A percentile compares a stretch with the other conserved stretches of the same genome.
phyloP scores from a whole-genome alignment of 2,797 vertebrate genomes.

The Pangasius mekongensis region DNA sequence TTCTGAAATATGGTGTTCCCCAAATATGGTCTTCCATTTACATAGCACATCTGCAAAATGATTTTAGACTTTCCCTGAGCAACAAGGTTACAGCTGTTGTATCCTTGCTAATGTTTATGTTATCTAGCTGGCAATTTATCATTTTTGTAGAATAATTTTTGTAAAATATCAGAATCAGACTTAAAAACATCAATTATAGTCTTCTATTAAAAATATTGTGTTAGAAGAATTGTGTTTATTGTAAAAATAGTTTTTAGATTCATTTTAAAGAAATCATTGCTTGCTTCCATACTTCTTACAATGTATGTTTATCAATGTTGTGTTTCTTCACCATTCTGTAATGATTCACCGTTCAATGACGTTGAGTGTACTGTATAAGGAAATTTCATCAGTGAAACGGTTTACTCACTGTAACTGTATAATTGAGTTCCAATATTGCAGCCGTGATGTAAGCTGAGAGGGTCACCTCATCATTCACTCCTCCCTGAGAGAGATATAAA shows the following conservation, averaged over 20 bases:
- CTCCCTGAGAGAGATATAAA: constrained; percentile 66
- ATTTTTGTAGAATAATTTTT: background rate
- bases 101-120: background rate
- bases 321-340: background rate
- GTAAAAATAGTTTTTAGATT: background rate
- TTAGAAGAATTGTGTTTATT: background rate
- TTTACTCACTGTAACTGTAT: background rate
- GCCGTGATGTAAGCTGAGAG: constrained; percentile 74
- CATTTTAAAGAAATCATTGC: too few species aligned
- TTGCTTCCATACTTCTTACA: too few species aligned
- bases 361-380: background rate
- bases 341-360: background rate
- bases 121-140: background rate
- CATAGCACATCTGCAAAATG: background rate
- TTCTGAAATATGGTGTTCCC: background rate
- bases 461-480: constrained; percentile 75
- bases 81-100: background rate
- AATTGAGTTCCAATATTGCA: constrained; percentile 15
- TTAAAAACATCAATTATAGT: background rate
- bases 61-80: background rate
- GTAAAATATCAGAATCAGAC: background rate
- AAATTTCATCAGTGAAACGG: too few species aligned
- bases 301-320: background rate
- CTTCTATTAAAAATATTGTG: background rate
- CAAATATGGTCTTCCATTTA: background rate